Base-by-base conservation (phyloP, 2,888 invertebrate genomes). In the Tetragonula carbonaria region DNA sequence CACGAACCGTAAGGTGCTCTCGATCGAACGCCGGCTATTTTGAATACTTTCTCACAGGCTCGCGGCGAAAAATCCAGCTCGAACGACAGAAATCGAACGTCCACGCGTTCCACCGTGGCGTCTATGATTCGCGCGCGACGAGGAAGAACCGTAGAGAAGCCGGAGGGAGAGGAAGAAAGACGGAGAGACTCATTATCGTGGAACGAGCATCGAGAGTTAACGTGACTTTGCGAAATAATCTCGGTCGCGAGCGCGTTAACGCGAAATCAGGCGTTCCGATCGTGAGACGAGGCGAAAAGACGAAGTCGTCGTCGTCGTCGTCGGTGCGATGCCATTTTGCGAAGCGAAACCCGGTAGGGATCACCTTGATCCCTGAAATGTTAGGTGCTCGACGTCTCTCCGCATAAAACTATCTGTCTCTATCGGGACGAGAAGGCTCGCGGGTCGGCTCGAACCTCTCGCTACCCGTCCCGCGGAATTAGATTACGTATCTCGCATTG, bases 401-500 rank as follows among this genome's bases (percentile, higher is more conserved):
- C 50, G 66, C 76, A 57, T 67, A 67, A 83, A 38, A 74, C 78
- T 78, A 81, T 86, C 71, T 55, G 80, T 74, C 76, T 76, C 66
- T 78, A 65, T 86, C 84, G 16, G 28, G 50, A 28, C 16, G 38
- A 53, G 45, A 21, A 28, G 62, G 16, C 45, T 55, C 45, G 45
- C 74, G 68, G 70, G 70, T 68, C 80, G 81, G 73, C 65, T 85
- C 84, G 87, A 81, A 83, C 80, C 86, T 87, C 83, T 85, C 84
- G 88, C 86, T 87, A 85, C 78, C 84, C 87, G 86, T 91, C 90
- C 91, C 91, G 86, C 88, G 84, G 87, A 93, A 93, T 93, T 93
- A 91, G 93, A 93, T 93, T 91, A 92, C 90, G 90, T 92, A 92
- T 90, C 90, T 89, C 59, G 62, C 78, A 67, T 86, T 23, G 86